Evolutionary conservation across 2,797 vertebrate species (phyloP).

Genomic region (Sciurus carolinensis): DNA sequence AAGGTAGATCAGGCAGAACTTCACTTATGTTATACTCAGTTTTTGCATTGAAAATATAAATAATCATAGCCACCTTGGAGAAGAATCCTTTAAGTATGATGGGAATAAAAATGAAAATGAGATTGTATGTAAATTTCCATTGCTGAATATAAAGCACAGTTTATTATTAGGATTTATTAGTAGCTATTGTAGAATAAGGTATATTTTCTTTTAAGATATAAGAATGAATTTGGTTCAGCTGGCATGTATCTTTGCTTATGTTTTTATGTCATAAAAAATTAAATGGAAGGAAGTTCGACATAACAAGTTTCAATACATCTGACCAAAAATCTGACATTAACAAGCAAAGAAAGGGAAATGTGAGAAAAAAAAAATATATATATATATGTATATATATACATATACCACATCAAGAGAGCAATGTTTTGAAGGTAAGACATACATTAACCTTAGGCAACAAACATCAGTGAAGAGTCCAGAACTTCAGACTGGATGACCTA

Average conservation of each 20-base stretch:
- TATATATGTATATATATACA: no score
- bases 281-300: background rate
- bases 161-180: background rate
- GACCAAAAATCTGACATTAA: background rate
- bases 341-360: background rate
- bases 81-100: background rate
- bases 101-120: background rate
- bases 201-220: conserved; percentile 36
- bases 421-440: background rate
- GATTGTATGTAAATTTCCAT: background rate
- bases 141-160: background rate
- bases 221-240: background rate
- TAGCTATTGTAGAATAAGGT: background rate
- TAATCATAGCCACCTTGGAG: background rate
- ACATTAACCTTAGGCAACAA: background rate
- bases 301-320: background rate
- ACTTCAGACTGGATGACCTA: background rate
- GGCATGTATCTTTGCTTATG: background rate
- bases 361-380: background rate
- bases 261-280: background rate
- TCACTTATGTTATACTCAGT: background rate
- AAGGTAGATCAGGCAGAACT: background rate
- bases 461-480: background rate
- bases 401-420: background rate
- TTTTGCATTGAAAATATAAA: background rate